Conservation (phyloP, 2,797 vertebrate species). For the Enteromius treurensis region DNA sequence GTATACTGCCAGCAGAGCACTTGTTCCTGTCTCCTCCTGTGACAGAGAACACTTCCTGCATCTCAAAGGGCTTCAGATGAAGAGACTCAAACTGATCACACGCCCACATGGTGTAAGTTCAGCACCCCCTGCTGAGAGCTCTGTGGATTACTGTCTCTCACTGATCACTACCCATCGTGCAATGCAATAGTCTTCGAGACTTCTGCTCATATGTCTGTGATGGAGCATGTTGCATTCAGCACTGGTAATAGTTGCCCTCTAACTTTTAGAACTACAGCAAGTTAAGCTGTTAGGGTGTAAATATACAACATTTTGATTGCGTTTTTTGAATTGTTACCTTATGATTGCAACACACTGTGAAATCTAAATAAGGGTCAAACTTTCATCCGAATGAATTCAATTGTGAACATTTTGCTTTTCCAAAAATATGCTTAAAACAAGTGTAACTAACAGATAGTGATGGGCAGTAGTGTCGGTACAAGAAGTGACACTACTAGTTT, state of each 20-base stretch:
- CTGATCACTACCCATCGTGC: slow-evolving; percentile 47
- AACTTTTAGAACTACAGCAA: not conserved
- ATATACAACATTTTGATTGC: not conserved
- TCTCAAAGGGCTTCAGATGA: slow-evolving; percentile 64
- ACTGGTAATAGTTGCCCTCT: not conserved
- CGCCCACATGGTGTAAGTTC: slow-evolving; percentile 72
- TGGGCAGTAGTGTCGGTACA: too few relatives aligned
- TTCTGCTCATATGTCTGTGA: not conserved
- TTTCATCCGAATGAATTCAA: not conserved
- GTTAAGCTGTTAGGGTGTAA: not conserved
- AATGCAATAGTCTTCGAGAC: not conserved
- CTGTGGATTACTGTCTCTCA: slow-evolving; percentile 62
- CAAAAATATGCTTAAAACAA: not conserved
- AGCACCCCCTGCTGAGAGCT: slow-evolving; percentile 61
- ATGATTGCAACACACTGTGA: not conserved
- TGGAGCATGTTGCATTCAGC: slow-evolving; percentile 2
- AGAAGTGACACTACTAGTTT: too few relatives aligned
- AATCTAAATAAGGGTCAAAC: not conserved
- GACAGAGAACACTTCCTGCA: slow-evolving; percentile 65
- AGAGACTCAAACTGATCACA: slow-evolving; percentile 69
- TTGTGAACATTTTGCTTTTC: not conserved
- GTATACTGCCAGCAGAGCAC: slow-evolving; percentile 33
- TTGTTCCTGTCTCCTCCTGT: slow-evolving; percentile 60
- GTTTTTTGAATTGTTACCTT: not conserved
- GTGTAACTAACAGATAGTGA: too few relatives aligned